Evolutionary conservation across 1,140 invertebrate genomes (phyloP).

Genomic region (Lepidurus packardi): DNA sequence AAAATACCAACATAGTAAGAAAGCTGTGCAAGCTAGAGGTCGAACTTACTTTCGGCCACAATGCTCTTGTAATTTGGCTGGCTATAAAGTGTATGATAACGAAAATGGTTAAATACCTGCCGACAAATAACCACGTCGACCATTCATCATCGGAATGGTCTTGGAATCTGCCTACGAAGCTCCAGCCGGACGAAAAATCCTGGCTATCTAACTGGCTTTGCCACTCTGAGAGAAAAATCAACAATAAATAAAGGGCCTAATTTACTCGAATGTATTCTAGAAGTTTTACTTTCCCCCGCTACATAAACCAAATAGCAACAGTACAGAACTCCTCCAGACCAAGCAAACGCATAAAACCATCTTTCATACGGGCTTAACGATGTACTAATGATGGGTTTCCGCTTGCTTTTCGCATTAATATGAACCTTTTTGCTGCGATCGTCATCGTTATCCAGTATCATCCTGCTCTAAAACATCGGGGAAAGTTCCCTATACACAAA

Average conservation of each 20-base stretch:
- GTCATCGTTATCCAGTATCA: not conserved
- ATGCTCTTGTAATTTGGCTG: constrained; percentile 37
- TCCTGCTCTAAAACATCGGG: not conserved
- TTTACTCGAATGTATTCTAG: constrained; percentile 2
- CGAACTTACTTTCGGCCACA: not conserved
- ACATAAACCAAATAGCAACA: constrained; percentile 32
- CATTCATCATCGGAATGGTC: constrained; percentile 54
- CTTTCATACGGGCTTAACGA: not conserved
- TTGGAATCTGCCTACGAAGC: constrained; percentile 43
- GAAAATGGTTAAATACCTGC: constrained; percentile 45
- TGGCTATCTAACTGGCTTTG: constrained; percentile 35
- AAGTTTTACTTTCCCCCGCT: constrained; percentile 29
- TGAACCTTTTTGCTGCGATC: not conserved
- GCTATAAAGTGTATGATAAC: constrained; percentile 45
- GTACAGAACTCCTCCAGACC: constrained; percentile 28
- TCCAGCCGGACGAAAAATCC: constrained; percentile 35
- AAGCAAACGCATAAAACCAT: constrained; percentile 26
- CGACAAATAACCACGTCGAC: constrained; percentile 47
- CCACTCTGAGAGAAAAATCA: constrained; percentile 29
- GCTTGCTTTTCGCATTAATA: not conserved
- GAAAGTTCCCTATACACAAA: not conserved
- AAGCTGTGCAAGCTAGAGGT: not conserved
- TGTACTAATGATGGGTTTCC: not conserved
- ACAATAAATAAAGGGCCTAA: not conserved
- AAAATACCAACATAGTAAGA: not conserved